These are phyloP conservation scores for Drosophila malerkotliana DNA, from an alignment of 1,140 invertebrate genomes.

Conservation along the genomic window DNA sequence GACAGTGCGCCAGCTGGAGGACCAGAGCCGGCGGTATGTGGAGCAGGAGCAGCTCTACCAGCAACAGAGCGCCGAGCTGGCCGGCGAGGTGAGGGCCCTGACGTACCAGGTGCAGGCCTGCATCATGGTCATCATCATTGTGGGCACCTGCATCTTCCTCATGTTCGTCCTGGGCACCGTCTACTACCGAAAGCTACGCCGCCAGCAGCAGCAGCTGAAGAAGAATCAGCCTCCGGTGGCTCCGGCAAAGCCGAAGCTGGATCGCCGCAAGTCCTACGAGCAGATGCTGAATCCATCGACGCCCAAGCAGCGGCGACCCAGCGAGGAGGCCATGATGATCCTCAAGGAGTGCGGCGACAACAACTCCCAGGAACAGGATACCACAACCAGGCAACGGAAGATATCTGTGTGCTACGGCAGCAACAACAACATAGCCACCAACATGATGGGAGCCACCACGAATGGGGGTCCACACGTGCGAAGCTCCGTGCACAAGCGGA, in stretches of 20 bases:
- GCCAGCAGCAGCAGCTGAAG: slow-evolving; percentile 61
- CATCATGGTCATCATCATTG: slow-evolving; percentile 71
- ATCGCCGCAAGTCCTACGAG: slow-evolving; percentile 87
- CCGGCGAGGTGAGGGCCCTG: slow-evolving; percentile 87
- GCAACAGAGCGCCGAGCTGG: slow-evolving; percentile 87
- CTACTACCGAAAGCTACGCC: slow-evolving; percentile 68
- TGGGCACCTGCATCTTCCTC: slow-evolving; percentile 72
- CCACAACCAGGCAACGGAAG: slow-evolving; percentile 57
- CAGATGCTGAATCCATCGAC: slow-evolving; percentile 85
- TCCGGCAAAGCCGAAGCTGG: slow-evolving; percentile 38
- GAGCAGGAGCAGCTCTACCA: slow-evolving; percentile 88
- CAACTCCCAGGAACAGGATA: slow-evolving; percentile 46
- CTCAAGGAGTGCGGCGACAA: slow-evolving; percentile 66
- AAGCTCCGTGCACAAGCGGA: slow-evolving; percentile 52
- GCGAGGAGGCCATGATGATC: slow-evolving; percentile 91
- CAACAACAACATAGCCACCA: slow-evolving; percentile 65
- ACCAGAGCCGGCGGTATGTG: slow-evolving; percentile 89
- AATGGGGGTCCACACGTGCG: slow-evolving; percentile 10
- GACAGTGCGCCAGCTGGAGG: slow-evolving; percentile 90
- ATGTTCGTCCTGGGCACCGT: slow-evolving; percentile 71
- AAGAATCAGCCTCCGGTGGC: slow-evolving; percentile 10
- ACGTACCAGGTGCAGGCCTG: slow-evolving; percentile 77
- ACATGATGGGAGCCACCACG: slow-evolving; percentile 29
- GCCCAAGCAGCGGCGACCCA: slow-evolving; percentile 88
- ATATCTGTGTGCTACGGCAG: slow-evolving; percentile 76